Evolutionary conservation across 2,888 invertebrate species (phyloP), one percentile per base, ranked within the genome.

Genomic region (Deilephila elpenor): DNA sequence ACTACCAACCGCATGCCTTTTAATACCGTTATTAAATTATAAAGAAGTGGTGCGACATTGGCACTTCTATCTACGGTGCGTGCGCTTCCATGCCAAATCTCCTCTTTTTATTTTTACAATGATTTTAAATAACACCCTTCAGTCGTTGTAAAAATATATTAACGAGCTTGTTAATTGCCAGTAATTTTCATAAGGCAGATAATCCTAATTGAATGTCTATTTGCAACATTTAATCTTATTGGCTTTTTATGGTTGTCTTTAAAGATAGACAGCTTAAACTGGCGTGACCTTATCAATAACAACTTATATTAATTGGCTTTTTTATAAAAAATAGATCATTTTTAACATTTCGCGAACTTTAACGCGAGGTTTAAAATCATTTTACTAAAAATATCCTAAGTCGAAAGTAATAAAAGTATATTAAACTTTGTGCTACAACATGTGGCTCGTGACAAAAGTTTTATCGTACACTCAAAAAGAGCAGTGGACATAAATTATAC

Each of bases 11-110:
- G 51, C 67, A 51, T 67, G 67, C 51, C 37, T 67, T 64, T 67
- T 67, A 29, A 67, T 67, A 67, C 71, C 71, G 71, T 71, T 71
- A 59, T 59, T 71, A 59, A 71, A 71, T 80, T 76, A 72, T 76
- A 76, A 51, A 51, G 67, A 67, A 67, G 25, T 67, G 51, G 67
- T 67, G 67, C 67, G 67, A 67, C 67, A 67, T 25, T 51, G 56
- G 25, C 67, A 25, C n/a, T 3, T 11, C 11, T 7, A 34, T 8
- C n/a, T n/a, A 6, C n/a, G 19, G 7, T 1, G 56, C 56, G n/a
- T 37, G n/a, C 34, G 37, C 34, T 14, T 17, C 62, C 32, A 8
- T 37, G n/a, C 5, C 8, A 5, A 61, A 56, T 17, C 29, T 17
- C 25, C 1, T 17, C 32, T 61, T 29, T 11, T 61, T 2, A 29